phyloP scores from a whole-genome alignment of 2,113 vertebrate genomes.

The Siniperca chuatsi region DNA sequence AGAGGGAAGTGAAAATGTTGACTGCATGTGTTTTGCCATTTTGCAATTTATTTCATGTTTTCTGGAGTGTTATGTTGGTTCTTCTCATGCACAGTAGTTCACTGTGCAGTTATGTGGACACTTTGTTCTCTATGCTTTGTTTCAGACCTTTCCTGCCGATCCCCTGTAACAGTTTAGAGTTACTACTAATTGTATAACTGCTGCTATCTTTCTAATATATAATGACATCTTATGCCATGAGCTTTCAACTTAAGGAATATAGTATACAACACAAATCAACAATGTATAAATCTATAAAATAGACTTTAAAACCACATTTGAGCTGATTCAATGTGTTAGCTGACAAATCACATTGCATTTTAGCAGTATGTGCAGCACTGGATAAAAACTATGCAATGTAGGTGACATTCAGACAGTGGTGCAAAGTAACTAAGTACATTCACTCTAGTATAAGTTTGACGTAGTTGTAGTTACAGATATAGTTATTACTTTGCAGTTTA shows the following conservation, averaged over 20 bases:
- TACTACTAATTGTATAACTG: neutral
- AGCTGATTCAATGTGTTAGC: no score
- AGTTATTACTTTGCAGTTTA: neutral
- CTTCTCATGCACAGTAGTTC: neutral
- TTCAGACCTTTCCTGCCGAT: neutral
- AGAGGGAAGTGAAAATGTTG: slow-evolving; percentile 25
- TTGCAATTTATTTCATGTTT: slow-evolving; percentile 12
- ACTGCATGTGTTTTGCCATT: neutral
- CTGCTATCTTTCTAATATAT: neutral
- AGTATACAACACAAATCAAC: neutral
- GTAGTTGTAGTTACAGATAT: neutral
- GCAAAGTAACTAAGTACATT: neutral
- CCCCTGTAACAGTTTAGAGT: neutral
- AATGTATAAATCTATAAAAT: neutral
- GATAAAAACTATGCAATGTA: neutral
- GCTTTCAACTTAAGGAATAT: neutral
- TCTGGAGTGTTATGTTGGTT: slow-evolving; percentile 1
- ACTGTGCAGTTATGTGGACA: neutral
- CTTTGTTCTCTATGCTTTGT: neutral
- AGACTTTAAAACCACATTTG: no score
- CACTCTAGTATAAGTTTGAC: neutral
- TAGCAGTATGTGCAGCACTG: neutral
- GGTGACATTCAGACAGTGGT: neutral
- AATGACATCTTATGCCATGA: neutral
- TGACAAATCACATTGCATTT: no score